Conservation (phyloP, 2,113 vertebrate genomes). For the Festucalex cinctus region DNA sequence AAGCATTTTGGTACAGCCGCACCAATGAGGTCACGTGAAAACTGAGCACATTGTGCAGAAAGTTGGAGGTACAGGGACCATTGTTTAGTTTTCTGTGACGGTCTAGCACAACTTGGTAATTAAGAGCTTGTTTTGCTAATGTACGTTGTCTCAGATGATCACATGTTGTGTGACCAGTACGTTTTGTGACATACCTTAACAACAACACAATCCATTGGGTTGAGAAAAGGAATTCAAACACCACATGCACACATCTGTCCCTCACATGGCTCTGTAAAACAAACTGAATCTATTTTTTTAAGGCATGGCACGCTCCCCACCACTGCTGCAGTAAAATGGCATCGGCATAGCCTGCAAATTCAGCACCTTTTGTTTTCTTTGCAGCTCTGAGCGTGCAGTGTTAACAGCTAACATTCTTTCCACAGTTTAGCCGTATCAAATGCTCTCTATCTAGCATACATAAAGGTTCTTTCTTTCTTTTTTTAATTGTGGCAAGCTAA, state of each 20-base stretch:
- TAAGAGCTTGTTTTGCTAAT: too few species aligned
- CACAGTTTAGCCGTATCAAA: conserved; percentile 42
- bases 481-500: conserved; percentile 16
- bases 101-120: too few species aligned
- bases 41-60: too few species aligned
- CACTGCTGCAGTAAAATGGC: conserved; percentile 15
- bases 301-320: neutral
- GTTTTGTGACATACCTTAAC: too few species aligned
- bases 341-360: conserved; percentile 18
- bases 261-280: conserved; percentile 4
- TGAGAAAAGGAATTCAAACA: neutral
- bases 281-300: neutral
- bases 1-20: too few species aligned
- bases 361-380: conserved; percentile 45
- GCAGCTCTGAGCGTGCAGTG: conserved; percentile 17
- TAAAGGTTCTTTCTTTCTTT: conserved; percentile 25
- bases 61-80: too few species aligned
- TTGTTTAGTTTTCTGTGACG: too few species aligned
- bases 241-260: neutral
- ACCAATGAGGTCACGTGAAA: too few species aligned
- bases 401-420: conserved; percentile 45
- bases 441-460: conserved; percentile 23
- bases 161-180: too few species aligned
- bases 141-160: too few species aligned
- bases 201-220: neutral